Evolutionary conservation across 2,888 invertebrate genomes (phyloP).

Genomic region (Drosophila helvetica): DNA sequence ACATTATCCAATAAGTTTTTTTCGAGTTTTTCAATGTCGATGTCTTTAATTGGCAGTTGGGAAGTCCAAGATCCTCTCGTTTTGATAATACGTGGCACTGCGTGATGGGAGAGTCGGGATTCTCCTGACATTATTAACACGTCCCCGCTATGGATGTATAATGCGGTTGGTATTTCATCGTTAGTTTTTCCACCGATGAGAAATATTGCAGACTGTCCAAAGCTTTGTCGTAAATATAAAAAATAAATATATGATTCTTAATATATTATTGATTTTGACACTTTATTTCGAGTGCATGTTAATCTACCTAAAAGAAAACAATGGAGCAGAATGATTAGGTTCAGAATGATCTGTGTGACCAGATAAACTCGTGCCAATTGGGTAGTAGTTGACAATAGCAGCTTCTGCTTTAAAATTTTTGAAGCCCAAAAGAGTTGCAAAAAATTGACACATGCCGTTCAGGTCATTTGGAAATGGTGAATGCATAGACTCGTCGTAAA

Average conservation of each 20-base stretch:
- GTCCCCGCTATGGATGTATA: conserved; percentile 95
- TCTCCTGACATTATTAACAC: conserved; percentile 94
- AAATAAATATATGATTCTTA: not conserved
- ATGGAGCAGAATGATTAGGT: conserved; percentile 91
- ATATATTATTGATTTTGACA: not conserved
- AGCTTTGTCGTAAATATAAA: conserved; percentile 85
- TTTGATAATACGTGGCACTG: conserved; percentile 93
- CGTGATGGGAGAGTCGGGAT: conserved; percentile 95
- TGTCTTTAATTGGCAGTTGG: conserved; percentile 13
- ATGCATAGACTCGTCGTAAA: conserved; percentile 89
- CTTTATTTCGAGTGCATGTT: not conserved
- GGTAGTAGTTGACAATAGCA: conserved; percentile 98
- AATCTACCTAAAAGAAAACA: conserved; percentile 93
- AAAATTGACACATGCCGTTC: conserved; percentile 86
- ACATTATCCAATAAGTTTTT: conserved; percentile 43
- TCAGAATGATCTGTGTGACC: conserved; percentile 98
- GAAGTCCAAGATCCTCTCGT: conserved; percentile 85
- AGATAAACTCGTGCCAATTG: conserved; percentile 94
- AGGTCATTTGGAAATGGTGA: conserved; percentile 91
- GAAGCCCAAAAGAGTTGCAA: conserved; percentile 86
- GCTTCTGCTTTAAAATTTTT: conserved; percentile 91
- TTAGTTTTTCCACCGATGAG: conserved; percentile 92
- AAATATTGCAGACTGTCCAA: conserved; percentile 97
- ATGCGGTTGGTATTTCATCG: conserved; percentile 87
- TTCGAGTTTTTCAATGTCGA: conserved; percentile 7